These are phyloP conservation scores for Macroramphosus scolopax DNA, from an alignment of 2,797 vertebrate genomes.

Conservation along the genomic window DNA sequence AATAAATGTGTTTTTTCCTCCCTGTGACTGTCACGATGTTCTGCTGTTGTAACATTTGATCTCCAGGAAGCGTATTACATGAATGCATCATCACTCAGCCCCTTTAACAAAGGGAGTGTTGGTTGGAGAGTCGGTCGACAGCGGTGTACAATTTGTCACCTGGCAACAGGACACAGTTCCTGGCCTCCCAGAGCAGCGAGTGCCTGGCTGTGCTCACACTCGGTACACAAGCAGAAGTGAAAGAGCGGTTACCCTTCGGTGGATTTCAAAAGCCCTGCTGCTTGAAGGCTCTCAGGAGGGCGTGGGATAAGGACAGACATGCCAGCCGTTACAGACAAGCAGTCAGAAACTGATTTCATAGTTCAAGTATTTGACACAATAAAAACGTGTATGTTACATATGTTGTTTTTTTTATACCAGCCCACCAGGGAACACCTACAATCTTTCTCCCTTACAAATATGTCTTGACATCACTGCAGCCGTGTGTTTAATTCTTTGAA, in stretches of 20 bases:
- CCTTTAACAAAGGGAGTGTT: conserved; percentile 11
- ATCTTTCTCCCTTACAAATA: background rate
- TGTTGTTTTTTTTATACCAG: no score
- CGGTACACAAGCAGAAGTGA: conserved; percentile 28
- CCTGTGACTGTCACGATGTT: conserved; percentile 1
- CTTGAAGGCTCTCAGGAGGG: conserved; percentile 24
- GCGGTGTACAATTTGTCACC: conserved; percentile 47
- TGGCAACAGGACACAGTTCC: conserved; percentile 53
- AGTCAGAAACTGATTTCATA: conserved; percentile 2
- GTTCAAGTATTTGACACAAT: conserved; percentile 14
- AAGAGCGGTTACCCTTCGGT: conserved; percentile 32
- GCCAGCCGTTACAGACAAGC: conserved; percentile 21
- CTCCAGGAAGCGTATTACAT: conserved; percentile 2
- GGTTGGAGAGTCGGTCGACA: conserved; percentile 12
- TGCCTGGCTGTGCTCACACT: conserved; percentile 28
- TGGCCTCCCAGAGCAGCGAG: conserved; percentile 24
- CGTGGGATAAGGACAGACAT: conserved; percentile 3
- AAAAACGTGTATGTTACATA: background rate
- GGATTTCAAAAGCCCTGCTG: conserved; percentile 36
- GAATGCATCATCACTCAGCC: background rate
- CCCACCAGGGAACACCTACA: background rate
- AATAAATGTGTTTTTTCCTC: conserved; percentile 1
- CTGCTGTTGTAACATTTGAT: background rate
- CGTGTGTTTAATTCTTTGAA: conserved; percentile 22
- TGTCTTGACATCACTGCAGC: conserved; percentile 13